Percentiles rank a stretch among this genome's conserved stretches.
phyloP scores from a whole-genome alignment of 2,113 vertebrate genomes.

The Ifrita kowaldi region DNA sequence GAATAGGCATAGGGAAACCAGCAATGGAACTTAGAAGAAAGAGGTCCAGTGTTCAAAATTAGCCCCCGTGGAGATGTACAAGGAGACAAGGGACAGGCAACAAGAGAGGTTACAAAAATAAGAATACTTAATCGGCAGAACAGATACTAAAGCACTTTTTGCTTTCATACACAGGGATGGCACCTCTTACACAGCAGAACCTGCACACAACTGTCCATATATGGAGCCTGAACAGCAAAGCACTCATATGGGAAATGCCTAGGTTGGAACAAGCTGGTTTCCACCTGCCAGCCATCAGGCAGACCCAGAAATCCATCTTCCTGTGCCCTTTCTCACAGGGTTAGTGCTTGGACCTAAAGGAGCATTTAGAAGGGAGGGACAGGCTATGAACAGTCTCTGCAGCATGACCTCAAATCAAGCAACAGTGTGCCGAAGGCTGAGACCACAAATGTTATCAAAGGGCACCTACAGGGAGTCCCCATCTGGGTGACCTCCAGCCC shows the following conservation, averaged over 20 bases:
- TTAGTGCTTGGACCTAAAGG: not conserved
- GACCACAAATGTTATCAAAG: accelerated
- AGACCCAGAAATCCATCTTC: not conserved
- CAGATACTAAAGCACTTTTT: not conserved
- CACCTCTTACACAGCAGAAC: not conserved
- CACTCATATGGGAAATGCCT: accelerated
- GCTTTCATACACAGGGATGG: not conserved
- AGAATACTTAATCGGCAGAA: not conserved
- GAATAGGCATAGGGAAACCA: not conserved
- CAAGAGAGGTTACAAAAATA: not conserved
- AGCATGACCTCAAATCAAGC: not conserved
- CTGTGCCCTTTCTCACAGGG: not conserved
- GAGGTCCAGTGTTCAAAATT: not conserved
- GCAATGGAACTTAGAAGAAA: not conserved
- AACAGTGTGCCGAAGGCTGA: not conserved
- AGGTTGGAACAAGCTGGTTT: not conserved
- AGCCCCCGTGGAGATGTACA: not conserved
- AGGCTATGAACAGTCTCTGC: not conserved
- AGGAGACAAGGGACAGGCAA: not conserved
- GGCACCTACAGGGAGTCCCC: not conserved
- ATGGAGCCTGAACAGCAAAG: not conserved
- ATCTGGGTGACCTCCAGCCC: not conserved
- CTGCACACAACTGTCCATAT: not conserved
- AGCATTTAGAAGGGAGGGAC: not conserved
- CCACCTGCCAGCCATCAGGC: not conserved